Conservation (phyloP, 2,113 vertebrate species). For the Podarcis raffonei region DNA sequence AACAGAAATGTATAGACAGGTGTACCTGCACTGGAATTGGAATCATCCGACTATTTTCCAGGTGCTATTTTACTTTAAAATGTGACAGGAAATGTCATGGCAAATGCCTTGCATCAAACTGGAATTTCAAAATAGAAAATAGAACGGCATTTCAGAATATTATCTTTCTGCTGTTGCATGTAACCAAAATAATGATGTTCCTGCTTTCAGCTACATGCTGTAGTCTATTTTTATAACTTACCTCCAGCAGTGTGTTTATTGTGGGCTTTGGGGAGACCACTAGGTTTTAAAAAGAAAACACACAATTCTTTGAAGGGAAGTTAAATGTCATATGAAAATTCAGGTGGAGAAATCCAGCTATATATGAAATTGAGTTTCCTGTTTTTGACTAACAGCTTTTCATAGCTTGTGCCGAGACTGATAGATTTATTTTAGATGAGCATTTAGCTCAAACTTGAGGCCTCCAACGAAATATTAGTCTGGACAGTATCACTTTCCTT, state of each 20-base stretch:
- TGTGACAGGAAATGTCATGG: not conserved
- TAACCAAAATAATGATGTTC: constrained; percentile 11
- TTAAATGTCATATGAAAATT: not conserved
- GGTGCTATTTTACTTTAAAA: not conserved
- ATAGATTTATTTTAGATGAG: not conserved
- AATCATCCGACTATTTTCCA: not conserved
- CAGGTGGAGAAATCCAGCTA: constrained; percentile 20
- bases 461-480: not conserved
- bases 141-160: constrained; percentile 14
- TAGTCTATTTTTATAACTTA: not conserved
- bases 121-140: constrained; percentile 16
- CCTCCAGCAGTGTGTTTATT: not conserved
- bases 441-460: not conserved
- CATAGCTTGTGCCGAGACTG: constrained; percentile 19
- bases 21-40: not conserved
- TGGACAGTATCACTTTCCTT: not conserved
- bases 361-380: constrained; percentile 7
- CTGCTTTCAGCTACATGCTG: constrained; percentile 19
- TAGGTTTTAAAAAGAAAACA: not conserved
- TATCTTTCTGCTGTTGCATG: not conserved
- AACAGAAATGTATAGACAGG: no score
- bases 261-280: not conserved
- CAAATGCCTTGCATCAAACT: constrained; percentile 18
- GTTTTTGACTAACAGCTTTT: constrained; percentile 29
- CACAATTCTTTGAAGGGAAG: not conserved